A percentile compares a stretch with the other conserved stretches of the same genome.
phyloP scores from a whole-genome alignment of 2,888 invertebrate species.

The Eristalinus aeneus region DNA sequence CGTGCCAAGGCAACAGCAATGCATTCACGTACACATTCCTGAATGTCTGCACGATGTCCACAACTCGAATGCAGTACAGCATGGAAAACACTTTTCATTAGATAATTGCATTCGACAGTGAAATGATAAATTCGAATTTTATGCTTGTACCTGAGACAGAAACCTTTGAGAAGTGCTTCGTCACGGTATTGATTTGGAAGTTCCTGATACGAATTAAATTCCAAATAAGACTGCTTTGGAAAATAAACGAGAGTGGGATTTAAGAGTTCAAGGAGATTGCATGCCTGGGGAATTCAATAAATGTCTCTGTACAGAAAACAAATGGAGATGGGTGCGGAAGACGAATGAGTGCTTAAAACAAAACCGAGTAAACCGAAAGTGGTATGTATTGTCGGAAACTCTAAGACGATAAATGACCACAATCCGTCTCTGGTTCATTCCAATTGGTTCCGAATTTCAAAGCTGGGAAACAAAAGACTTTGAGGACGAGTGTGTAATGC shows the following conservation, averaged over 20 bases:
- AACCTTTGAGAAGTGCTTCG: neutral
- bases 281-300: neutral
- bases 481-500: too few species aligned
- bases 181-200: neutral
- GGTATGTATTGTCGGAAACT: too few species aligned
- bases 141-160: neutral
- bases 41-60: neutral
- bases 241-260: neutral
- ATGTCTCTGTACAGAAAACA: neutral
- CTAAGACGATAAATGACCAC: too few species aligned
- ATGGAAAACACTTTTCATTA: neutral
- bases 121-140: neutral
- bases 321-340: neutral
- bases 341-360: neutral
- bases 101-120: neutral
- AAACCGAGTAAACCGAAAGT: too few species aligned
- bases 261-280: neutral
- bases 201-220: neutral
- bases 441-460: too few species aligned
- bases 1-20: neutral
- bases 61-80: neutral
- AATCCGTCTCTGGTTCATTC: too few species aligned
- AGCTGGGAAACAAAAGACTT: too few species aligned
- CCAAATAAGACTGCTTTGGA: neutral
- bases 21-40: neutral